phyloP scores from a whole-genome alignment of 1,140 invertebrate genomes.

The Dendrolimus kikuchii region DNA sequence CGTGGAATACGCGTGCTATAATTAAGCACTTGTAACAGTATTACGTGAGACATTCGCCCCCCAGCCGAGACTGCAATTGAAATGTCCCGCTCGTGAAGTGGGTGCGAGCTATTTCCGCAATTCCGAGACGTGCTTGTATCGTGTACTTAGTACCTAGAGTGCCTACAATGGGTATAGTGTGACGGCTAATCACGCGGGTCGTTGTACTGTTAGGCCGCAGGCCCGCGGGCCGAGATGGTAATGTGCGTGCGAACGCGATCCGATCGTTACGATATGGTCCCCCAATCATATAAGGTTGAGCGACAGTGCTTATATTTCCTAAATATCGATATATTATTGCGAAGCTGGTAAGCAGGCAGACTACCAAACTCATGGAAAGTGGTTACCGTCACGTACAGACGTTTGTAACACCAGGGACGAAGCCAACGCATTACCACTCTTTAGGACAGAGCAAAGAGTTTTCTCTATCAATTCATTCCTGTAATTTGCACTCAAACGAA shows the following conservation, averaged over 20 bases:
- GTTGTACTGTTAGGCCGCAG: conserved; percentile 55
- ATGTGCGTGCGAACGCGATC: conserved; percentile 67
- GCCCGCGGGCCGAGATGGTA: conserved; percentile 38
- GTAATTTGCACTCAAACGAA: too few species aligned
- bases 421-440: too few species aligned
- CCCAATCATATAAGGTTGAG: too few species aligned
- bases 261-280: conserved; percentile 33
- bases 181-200: conserved; percentile 62
- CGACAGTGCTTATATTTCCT: too few species aligned
- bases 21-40: background rate
- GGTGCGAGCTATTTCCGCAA: conserved; percentile 66
- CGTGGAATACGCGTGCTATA: background rate
- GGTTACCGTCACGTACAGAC: too few species aligned
- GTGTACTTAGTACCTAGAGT: conserved; percentile 38
- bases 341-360: too few species aligned
- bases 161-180: conserved; percentile 68
- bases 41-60: conserved; percentile 16
- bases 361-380: too few species aligned
- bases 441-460: too few species aligned
- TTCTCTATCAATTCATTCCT: too few species aligned
- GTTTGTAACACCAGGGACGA: too few species aligned
- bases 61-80: conserved; percentile 49
- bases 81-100: conserved; percentile 57
- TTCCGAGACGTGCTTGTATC: conserved; percentile 55
- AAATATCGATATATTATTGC: too few species aligned